A percentile compares a stretch with the other conserved stretches of the same genome.
Evolutionary conservation across 92 coral and sea anemone species (phyloP).

Genomic region (Diadumene lineata): DNA sequence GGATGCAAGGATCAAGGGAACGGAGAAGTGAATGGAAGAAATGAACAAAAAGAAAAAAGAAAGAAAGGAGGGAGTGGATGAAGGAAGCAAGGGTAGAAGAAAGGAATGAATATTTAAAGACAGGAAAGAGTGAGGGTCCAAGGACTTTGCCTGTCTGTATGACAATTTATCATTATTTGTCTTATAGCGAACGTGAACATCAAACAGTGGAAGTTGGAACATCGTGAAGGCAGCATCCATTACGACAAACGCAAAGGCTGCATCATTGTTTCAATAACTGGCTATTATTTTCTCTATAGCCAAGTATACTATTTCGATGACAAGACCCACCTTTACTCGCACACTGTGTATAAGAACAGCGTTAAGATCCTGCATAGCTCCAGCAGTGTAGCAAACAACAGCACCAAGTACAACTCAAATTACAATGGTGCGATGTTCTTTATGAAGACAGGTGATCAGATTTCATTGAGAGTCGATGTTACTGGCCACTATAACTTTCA

Average conservation of each 20-base stretch:
- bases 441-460: constrained; percentile 47
- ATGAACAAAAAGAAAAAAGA: neutral
- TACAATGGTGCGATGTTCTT: constrained; percentile 68
- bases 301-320: constrained; percentile 73
- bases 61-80: neutral
- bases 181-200: constrained; percentile 15
- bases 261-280: constrained; percentile 42
- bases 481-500: constrained; percentile 36
- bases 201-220: constrained; percentile 37
- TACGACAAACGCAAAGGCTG: constrained; percentile 40
- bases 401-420: constrained; percentile 56
- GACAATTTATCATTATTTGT: neutral
- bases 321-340: constrained; percentile 39
- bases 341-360: constrained; percentile 50
- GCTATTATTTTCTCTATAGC: constrained; percentile 75
- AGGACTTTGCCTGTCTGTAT: too few species aligned
- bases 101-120: neutral
- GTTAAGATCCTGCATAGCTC: constrained; percentile 44
- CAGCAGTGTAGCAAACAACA: constrained; percentile 35
- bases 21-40: neutral
- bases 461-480: constrained; percentile 50
- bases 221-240: constrained; percentile 57
- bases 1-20: neutral
- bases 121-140: neutral
- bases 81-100: neutral